Evolutionary conservation across 2,797 vertebrate species (phyloP).

Genomic region (Gymnothorax javanicus): DNA sequence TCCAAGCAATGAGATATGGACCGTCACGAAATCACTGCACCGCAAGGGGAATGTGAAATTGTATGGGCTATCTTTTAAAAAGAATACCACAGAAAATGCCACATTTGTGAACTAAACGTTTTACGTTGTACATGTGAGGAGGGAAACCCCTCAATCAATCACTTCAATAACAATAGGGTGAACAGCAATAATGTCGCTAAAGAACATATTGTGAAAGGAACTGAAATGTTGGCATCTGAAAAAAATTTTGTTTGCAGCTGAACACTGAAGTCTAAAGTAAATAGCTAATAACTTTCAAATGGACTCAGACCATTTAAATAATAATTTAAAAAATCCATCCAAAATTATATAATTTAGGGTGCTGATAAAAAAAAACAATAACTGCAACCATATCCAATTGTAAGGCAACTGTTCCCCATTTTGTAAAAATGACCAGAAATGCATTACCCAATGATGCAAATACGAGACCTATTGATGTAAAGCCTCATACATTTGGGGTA

Average conservation of each 20-base stretch:
- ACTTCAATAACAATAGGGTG: neutral
- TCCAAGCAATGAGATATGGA: neutral
- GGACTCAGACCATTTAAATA: neutral
- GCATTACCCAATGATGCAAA: neutral
- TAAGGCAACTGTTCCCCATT: neutral
- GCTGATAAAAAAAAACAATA: neutral
- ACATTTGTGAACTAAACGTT: neutral
- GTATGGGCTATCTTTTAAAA: neutral
- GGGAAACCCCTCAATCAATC: conserved; percentile 21
- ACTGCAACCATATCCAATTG: neutral
- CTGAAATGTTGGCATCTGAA: neutral
- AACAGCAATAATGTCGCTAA: neutral
- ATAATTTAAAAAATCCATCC: neutral
- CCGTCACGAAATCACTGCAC: neutral
- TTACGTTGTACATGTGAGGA: neutral
- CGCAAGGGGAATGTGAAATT: neutral
- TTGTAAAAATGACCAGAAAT: neutral
- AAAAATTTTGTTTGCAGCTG: neutral
- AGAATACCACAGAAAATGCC: neutral
- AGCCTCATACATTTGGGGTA: neutral
- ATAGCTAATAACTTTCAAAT: neutral
- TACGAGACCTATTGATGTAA: neutral
- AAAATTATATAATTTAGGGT: conserved; percentile 16
- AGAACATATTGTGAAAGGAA: neutral
- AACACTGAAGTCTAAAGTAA: conserved; percentile 3